Evolutionary conservation across 2,797 vertebrate genomes (phyloP).

Genomic region (Lepidocolaptes lacrymiger): DNA sequence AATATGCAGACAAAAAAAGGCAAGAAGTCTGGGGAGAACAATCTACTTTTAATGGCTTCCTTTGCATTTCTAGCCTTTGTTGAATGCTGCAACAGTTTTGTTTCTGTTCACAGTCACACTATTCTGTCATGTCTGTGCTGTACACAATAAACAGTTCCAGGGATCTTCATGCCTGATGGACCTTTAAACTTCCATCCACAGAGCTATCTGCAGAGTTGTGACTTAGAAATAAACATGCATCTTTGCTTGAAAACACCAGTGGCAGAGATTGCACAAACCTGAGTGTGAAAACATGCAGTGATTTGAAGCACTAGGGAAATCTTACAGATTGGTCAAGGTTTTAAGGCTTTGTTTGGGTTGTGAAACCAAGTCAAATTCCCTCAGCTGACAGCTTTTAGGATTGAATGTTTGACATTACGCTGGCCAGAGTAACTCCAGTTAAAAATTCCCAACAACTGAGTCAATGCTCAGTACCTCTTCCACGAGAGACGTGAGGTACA

Average conservation of each 20-base stretch:
- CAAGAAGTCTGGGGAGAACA: neutral
- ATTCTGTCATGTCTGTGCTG: neutral
- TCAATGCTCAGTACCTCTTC: neutral
- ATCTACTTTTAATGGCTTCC: slow-evolving; percentile 7
- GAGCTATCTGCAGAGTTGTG: neutral
- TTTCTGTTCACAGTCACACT: neutral
- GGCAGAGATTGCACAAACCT: neutral
- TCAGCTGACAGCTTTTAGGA: neutral
- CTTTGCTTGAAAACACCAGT: neutral
- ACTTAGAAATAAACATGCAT: neutral
- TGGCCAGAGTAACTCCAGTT: neutral
- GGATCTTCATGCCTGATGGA: neutral
- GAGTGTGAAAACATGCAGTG: neutral
- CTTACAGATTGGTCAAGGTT: neutral
- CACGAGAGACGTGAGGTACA: rapidly evolving
- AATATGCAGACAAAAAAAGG: neutral
- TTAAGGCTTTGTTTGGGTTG: neutral
- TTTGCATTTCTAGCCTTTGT: neutral
- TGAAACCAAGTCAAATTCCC: neutral
- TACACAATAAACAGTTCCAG: neutral
- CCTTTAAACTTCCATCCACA: neutral
- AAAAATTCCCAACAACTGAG: neutral
- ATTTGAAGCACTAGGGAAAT: neutral
- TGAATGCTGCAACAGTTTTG: neutral
- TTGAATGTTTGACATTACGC: rapidly evolving